Percentiles rank a stretch among this genome's conserved stretches.
These are phyloP conservation scores for Selenia dentaria DNA, from an alignment of 2,888 invertebrate species.

Conservation along the genomic window DNA sequence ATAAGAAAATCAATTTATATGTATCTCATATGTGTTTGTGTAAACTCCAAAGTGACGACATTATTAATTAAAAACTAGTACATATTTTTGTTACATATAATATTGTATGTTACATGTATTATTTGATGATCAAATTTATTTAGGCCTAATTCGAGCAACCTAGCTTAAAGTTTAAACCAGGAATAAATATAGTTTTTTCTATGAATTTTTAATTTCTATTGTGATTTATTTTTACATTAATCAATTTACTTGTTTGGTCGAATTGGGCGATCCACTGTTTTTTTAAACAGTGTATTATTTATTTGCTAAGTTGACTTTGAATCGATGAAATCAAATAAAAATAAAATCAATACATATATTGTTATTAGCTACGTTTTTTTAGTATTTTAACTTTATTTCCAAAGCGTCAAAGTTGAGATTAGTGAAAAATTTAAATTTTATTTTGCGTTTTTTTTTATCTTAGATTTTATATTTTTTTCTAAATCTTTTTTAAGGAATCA, in stretches of 20 bases:
- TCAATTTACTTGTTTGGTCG: no score
- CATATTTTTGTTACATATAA: constrained; percentile 8
- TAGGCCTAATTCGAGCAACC: constrained; percentile 18
- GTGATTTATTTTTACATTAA: no score
- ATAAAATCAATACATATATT: neutral
- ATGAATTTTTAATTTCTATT: no score
- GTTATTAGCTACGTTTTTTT: neutral
- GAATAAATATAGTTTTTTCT: no score
- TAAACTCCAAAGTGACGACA: constrained; percentile 9
- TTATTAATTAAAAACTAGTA: constrained; percentile 3
- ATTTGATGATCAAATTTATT: constrained; percentile 25
- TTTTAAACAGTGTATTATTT: constrained; percentile 1
- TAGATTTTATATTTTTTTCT: constrained; percentile 25
- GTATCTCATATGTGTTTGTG: constrained; percentile 1
- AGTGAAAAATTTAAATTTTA: neutral
- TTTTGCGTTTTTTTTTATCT: neutral
- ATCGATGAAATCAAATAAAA: neutral
- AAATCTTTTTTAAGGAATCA: constrained; percentile 45
- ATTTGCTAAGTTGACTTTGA: constrained; percentile 8
- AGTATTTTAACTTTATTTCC: constrained; percentile 7
- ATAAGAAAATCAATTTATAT: neutral
- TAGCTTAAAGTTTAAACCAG: no score
- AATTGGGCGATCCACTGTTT: no score
- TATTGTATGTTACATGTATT: constrained; percentile 19
- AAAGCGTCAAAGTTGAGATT: constrained; percentile 7